Base-by-base conservation (phyloP, 2,888 invertebrate genomes). In the Coremacera marginata region DNA sequence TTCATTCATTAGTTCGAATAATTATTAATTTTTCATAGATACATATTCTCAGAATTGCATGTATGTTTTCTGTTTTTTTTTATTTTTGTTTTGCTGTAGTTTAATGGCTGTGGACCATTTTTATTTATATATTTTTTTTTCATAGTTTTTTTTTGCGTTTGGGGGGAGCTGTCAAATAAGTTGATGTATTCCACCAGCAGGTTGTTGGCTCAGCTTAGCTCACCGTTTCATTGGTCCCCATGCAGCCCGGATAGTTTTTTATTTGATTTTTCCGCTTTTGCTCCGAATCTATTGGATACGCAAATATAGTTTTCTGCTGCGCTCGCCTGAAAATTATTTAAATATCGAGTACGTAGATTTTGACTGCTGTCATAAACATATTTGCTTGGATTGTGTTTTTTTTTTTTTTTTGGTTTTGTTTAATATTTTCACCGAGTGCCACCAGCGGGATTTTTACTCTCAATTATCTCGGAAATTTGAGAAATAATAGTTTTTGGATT, bases 151-250 rank as follows among this genome's bases (percentile, higher is more conserved):
- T 49, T 19, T 75, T 77, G 67, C 68, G 49, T n/a, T 70, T 76
- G 55, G 74, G 68, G 52, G 76, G 62, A 76, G 71, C 78, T 76
- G 76, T 79, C 79, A 77, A 74, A 63, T 60, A 37, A 31, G 14
- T 76, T 78, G 77, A 78, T 70, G 68, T 51, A 68, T 79, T 70
- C 75, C 78, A 77, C 72, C 77, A 79, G 71, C 70, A 51, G 79
- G 31, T 72, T 60, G 51, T 65, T 51, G 55, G 37, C 34, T 22
- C 11, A 7, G 62, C 55, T 44, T 63, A 49, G n/a, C 57, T 75
- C 31, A n/a, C 31, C 9, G 62, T 19, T 67, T 14, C 60, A 37
- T 62, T 22, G 51, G 73, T 57, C 16, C 44, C 11, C 57, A 52
- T n/a, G 37, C 65, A 14, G 37, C 67, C 75, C 75, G 68, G 71